phyloP scores from a whole-genome alignment of 2,888 invertebrate species.

The Seira ritae region DNA sequence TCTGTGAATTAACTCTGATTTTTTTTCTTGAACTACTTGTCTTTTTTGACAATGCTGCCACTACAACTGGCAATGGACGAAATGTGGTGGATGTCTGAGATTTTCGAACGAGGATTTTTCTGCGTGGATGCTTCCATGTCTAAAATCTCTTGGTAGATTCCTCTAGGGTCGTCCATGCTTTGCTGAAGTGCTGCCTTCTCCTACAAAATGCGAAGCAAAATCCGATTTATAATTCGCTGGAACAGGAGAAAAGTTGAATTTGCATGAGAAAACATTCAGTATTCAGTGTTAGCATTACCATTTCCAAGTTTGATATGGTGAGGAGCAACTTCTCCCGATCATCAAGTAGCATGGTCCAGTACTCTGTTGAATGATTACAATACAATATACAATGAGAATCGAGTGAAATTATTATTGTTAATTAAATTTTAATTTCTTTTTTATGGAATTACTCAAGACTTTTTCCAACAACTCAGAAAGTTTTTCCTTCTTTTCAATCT shows the following conservation, averaged over 20 bases:
- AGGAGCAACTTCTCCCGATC: conserved; percentile 55
- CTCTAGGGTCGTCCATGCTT: conserved; percentile 16
- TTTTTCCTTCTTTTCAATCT: conserved; percentile 42
- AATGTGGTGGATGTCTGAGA: not conserved
- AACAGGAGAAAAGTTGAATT: not conserved
- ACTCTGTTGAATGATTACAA: conserved; percentile 33
- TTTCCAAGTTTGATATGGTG: conserved; percentile 53
- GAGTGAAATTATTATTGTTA: not conserved
- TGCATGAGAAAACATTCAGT: not conserved
- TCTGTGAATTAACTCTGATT: too few relatives aligned
- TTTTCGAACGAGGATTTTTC: conserved; percentile 31
- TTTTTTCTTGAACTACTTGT: too few relatives aligned
- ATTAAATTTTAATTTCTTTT: not conserved
- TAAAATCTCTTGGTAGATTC: conserved; percentile 28
- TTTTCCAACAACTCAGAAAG: conserved; percentile 44
- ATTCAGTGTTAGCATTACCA: conserved; percentile 35
- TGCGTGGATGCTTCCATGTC: not conserved
- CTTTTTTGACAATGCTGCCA: too few relatives aligned
- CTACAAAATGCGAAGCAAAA: not conserved
- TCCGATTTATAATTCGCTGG: not conserved
- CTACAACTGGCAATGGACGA: not conserved
- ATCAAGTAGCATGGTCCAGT: conserved; percentile 47
- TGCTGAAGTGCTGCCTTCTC: conserved; percentile 41
- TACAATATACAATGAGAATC: not conserved
- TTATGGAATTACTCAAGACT: conserved; percentile 19